Conservation (phyloP, 2,888 invertebrate genomes). For the Orthosia incerta region DNA sequence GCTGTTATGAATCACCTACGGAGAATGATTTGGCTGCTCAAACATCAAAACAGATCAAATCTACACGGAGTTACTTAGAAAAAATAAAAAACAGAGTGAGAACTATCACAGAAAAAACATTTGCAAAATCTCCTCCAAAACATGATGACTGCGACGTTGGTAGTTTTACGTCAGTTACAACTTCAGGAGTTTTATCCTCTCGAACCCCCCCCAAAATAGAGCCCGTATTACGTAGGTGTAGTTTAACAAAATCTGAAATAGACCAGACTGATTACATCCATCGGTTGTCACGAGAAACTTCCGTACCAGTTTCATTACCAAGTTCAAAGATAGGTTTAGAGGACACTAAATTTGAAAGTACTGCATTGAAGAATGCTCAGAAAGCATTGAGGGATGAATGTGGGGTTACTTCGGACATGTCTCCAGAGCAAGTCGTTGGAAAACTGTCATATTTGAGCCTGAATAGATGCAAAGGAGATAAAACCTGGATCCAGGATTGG, state of each 20-base stretch:
- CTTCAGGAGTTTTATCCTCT: conserved; percentile 93
- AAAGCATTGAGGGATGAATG: conserved; percentile 80
- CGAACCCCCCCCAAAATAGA: conserved; percentile 82
- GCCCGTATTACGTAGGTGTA: conserved; percentile 87
- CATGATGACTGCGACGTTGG: conserved; percentile 90
- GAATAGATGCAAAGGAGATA: conserved; percentile 89
- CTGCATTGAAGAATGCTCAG: conserved; percentile 83
- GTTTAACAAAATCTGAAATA: conserved; percentile 93
- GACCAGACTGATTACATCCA: conserved; percentile 92
- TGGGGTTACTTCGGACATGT: conserved; percentile 74
- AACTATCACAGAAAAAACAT: conserved; percentile 90
- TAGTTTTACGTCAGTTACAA: conserved; percentile 93
- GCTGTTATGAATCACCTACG: conserved; percentile 91
- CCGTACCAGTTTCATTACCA: conserved; percentile 85
- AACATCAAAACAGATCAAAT: conserved; percentile 88
- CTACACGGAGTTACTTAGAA: conserved; percentile 91
- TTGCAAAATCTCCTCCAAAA: conserved; percentile 89
- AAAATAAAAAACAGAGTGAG: conserved; percentile 92
- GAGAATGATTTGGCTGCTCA: conserved; percentile 87
- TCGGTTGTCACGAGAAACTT: conserved; percentile 84
- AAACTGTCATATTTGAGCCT: conserved; percentile 87
- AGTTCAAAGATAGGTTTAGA: conserved; percentile 78
- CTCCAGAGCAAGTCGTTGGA: conserved; percentile 83
- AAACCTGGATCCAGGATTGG: conserved; percentile 92
- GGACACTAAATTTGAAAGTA: conserved; percentile 84